Base-by-base conservation (phyloP, 2,797 vertebrate genomes). In the Rachycentron canadum region DNA sequence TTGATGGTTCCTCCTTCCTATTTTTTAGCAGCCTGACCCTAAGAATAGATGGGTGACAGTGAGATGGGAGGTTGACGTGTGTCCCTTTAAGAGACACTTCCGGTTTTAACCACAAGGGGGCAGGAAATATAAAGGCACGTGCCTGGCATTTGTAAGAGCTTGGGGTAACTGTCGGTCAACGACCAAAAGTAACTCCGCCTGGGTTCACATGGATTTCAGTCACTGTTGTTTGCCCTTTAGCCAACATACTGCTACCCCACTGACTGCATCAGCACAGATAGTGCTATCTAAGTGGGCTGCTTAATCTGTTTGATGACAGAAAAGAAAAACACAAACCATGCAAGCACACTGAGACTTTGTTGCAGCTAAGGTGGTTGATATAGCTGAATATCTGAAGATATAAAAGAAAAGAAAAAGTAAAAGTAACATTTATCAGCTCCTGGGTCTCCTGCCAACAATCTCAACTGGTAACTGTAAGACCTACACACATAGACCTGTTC, bases 81-180 rank as follows among this genome's bases (percentile, higher is more conserved):
- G 78, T 36, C 53, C 30, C 70, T 78, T 78, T 68, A 66, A 74
- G 43, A 40, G 25, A 59, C 41, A 1, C 12, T 83, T 64, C 47
- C 9, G 0, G 2, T 32, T 66, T 47, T 9, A 3, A 10, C 85
- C 93, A 91, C 82, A 68, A 87, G 92, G 69, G 76, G 90, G 91
- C 86, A 38, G 8, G 19, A 26, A 0, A 26, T 1, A 36, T 13
- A 28, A 28, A 55, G 0, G 21, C 63, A 86, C 47, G 73, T 70
- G 56, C 43, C 60, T 0, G 30, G 71, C 32, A 55, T 53, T 53
- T 4, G 53, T 21, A 2, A 13, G 32, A 64, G 64, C 17, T 9
- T 0, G 73, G 69, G 93, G 91, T 95, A 62, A 95, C 93, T 92
- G 58, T 73, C 43, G 93, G 93, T 89, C 92, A 93, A 78, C 71